Evolutionary conservation across 1,140 invertebrate species (phyloP), one percentile per base, ranked within the genome.

Genomic region (Nylanderia fulva): DNA sequence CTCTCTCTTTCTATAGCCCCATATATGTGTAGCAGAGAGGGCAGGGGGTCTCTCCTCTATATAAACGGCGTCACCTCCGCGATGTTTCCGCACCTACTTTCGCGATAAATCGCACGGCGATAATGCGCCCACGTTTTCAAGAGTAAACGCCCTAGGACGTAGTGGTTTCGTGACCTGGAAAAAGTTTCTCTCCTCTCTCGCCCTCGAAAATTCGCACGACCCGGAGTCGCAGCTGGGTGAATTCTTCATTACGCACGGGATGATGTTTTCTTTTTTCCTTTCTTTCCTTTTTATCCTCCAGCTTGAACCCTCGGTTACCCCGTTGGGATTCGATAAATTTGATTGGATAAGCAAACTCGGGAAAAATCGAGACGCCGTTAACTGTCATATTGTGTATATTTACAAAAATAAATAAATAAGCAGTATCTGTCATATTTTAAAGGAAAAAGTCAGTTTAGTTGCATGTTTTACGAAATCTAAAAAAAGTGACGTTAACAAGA

Each of bases 51-150:
- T 54, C 24, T 18, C n/a, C n/a, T n/a, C n/a, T n/a, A n/a, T 71
- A 48, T 48, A 80, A 80, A 80, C 61, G 61, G 61, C 61, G 42
- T 42, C 48, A 69, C 63, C 27, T 27, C 45, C 63, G 64, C 64
- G 77, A 80, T 80, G 33, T 80, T 80, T 58, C 33, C 66, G 48
- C 64, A 71, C 45, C 77, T 71, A 80, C 45, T 80, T 80, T 69
- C 76, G 76, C 64, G 66, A 82, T 82, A 82, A 82, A 82, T 71
- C 54, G 66, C 66, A 56, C 45, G 52, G 36, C 77, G 77, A 80
- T 80, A 80, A 80, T 71, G 48, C 76, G 52, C 64, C 21, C 63
- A 24, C 63, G 48, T 69, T 80, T 36, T 45, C 74, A n/a, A n/a
- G 48, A 29, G 27, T 80, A 58, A 80, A 71, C 33, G 42, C 29